Evolutionary conservation across 2,113 vertebrate species (phyloP), one percentile per base, ranked within the genome.

Genomic region (Lipotes vexillifer): DNA sequence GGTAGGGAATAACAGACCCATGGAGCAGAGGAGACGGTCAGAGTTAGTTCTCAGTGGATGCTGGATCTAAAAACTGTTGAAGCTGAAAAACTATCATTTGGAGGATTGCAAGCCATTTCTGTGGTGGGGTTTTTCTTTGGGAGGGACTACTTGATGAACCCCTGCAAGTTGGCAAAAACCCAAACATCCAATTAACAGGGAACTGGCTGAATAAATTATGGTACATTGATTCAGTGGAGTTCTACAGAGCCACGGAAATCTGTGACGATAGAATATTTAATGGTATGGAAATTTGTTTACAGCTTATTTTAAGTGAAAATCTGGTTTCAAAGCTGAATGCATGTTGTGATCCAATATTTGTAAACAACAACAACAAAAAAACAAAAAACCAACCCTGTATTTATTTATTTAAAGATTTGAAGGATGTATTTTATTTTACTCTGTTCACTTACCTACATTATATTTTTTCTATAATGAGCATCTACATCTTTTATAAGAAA

Each of bases 1-100:
- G 0, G 1, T 36, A 57, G 25, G 49, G 49, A 23, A 11, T 25
- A 1, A 5, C 46, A 0, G 31, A 15, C 59, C 21, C 2, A 0
- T 2, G 18, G 65, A 44, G 41, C 38, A 12, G 66, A 29, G 25
- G 33, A 17, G 61, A 27, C 1, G 36, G 3, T 11, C 1, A 31
- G 63, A 27, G 46, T 11, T 3, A 0, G 12, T 18, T n/a, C 77
- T 94, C 10, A 0, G 49, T 12, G 80, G 57, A 27, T 13, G 29
- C 0, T 21, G 55, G 69, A 8, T 52, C 81, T 81, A 46, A 57
- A 88, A 57, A 52, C 8, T 52, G 68, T 63, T 49, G 84, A 46
- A 88, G 63, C 88, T n/a, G 69, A 68, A 75, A 61, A 65, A 4
- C 8, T 6, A 15, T 41, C 85, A 2, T 71, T 61, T 18, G 36